Percentiles rank a stretch among this genome's conserved stretches.
These are phyloP conservation scores for Hyphantria cunea DNA, from an alignment of 1,140 invertebrate species.

Conservation along the genomic window DNA sequence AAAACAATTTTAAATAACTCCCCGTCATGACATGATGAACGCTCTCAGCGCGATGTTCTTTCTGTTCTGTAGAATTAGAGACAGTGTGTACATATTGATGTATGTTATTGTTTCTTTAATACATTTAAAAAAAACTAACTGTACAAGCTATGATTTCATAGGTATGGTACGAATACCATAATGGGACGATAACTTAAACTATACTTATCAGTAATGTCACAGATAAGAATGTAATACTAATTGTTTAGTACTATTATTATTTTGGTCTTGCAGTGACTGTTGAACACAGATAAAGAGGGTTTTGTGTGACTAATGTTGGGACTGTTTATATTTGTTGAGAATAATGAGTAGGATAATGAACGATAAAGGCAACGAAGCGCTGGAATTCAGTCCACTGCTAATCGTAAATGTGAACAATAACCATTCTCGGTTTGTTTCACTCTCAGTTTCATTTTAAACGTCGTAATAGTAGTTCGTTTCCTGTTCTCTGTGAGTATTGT, in stretches of 20 bases:
- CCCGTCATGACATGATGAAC: conserved; percentile 40
- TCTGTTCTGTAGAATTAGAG: conserved; percentile 12
- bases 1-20: conserved; percentile 65
- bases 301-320: conserved; percentile 55
- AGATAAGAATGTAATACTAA: background rate
- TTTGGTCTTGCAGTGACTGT: conserved; percentile 38
- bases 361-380: conserved; percentile 51
- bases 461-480: conserved; percentile 32
- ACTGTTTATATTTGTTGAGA: conserved; percentile 53
- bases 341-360: conserved; percentile 52
- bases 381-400: conserved; percentile 50
- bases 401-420: conserved; percentile 47
- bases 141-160: background rate
- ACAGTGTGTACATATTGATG: conserved; percentile 29
- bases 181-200: too few species aligned
- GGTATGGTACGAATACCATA: too few species aligned
- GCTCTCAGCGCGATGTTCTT: conserved; percentile 24
- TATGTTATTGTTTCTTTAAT: conserved; percentile 17
- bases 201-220: background rate
- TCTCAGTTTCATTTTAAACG: conserved; percentile 51
- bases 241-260: conserved; percentile 19
- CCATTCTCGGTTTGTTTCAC: conserved; percentile 33
- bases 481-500: conserved; percentile 26
- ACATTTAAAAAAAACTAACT: conserved; percentile 1
- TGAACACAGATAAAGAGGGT: conserved; percentile 43